phyloP scores from a whole-genome alignment of 2,888 invertebrate genomes.

The Epistrophella euchroma region DNA sequence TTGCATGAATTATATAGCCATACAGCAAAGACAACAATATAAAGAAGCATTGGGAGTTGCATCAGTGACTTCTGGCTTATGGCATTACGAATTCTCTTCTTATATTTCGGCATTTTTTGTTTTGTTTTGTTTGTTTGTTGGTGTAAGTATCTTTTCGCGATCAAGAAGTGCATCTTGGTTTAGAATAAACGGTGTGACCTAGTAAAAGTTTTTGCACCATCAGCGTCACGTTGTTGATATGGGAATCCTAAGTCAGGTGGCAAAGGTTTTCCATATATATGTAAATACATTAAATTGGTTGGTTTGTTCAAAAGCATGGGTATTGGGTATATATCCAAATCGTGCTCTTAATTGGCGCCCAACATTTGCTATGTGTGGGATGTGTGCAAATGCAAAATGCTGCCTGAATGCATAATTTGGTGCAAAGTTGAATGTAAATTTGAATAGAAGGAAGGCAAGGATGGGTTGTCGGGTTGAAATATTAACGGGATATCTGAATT shows the following conservation, averaged over 20 bases:
- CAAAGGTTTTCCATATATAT: constrained; percentile 18
- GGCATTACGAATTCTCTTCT: constrained; percentile 21
- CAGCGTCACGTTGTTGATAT: constrained; percentile 35
- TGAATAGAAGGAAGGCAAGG: neutral
- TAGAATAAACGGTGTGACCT: constrained; percentile 69
- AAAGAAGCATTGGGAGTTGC: constrained; percentile 24
- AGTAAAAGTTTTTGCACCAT: constrained; percentile 62
- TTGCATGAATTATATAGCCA: constrained; percentile 70
- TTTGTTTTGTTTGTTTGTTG: constrained; percentile 21
- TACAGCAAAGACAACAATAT: constrained; percentile 43
- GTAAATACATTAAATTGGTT: constrained; percentile 6
- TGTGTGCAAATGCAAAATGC: constrained; percentile 43
- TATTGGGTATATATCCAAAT: constrained; percentile 28
- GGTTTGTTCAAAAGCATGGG: neutral
- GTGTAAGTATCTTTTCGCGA: constrained; percentile 16
- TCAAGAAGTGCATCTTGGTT: neutral
- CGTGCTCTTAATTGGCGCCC: constrained; percentile 68
- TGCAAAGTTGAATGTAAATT: constrained; percentile 35
- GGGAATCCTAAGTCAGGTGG: constrained; percentile 68
- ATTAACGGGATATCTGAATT: neutral
- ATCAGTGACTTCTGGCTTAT: constrained; percentile 46
- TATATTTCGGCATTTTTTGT: neutral
- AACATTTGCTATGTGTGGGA: constrained; percentile 26
- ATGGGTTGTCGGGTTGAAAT: neutral
- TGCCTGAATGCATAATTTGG: constrained; percentile 41